Base-by-base conservation (phyloP, 23 tunicate genomes). In the Halocynthia roretzi region DNA sequence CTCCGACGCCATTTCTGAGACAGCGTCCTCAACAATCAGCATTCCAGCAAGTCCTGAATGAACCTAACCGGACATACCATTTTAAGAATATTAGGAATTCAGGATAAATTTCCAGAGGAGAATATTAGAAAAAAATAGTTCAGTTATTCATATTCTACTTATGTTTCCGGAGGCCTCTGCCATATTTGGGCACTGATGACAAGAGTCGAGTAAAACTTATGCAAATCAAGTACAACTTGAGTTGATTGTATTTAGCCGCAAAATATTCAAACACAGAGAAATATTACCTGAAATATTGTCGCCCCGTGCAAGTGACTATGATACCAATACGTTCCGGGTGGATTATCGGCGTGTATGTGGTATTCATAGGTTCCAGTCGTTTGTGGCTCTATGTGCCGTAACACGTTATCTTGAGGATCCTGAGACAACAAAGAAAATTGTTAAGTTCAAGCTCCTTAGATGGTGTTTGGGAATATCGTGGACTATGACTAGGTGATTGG, bases 291-390 rank as follows among this genome's bases (percentile, higher is more conserved):
- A 50, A 83, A 67, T 18, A 80, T 54, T 19, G 87, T 88, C 57
- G 83, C 66, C 31, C 95, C 95, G 71, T 88, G 95, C 51, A 83
- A 15, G 60, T 88, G 95, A 14, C 87, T 83, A 75, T 88, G 95
- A 68, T 88, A 88, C 95, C 95, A 88, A 58, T 88, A 88, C 6
- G 95, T 88, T 2, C 95, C 95, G 14, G 95, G 54, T 49, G 95
- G 87, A 18, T 88, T 73, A 56, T 88, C 76, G 8, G 77, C 48
- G 62, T 69, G 62, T 6, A 88, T 88, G 19, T 72, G 63, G 75
- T 83, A 88, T 10, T 5, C 44, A 67, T 88, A 88, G 6, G 75
- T 55, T 75, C 56, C 74, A 12, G 71, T n/a, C 40, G 23, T 49
- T 48, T 72, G 80, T 15, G 95, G 95, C 7, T 65, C 54, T 20